These are phyloP conservation scores for Acipenser ruthenus DNA, from an alignment of 2,797 vertebrate genomes.

Conservation along the genomic window DNA sequence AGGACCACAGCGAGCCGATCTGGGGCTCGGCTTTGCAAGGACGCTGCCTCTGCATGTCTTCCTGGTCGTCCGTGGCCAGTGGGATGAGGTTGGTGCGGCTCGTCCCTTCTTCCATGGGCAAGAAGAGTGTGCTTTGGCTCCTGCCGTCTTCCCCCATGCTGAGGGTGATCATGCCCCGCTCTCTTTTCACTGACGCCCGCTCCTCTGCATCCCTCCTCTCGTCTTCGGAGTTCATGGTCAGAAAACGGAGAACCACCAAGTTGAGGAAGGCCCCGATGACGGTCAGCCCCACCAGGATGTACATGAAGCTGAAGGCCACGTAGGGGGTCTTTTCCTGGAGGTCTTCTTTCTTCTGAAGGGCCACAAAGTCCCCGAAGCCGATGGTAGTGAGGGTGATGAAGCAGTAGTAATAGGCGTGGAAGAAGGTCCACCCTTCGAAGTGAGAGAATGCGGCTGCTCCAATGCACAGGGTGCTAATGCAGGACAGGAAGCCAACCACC, in stretches of 20 bases:
- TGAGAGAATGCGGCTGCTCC: slow-evolving; percentile 85
- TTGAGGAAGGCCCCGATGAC: slow-evolving; percentile 95
- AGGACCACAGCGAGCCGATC: slow-evolving; percentile 73
- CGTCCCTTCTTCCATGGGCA: slow-evolving; percentile 71
- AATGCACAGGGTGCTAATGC: slow-evolving; percentile 81
- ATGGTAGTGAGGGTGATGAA: slow-evolving; percentile 97
- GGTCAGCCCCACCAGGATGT: slow-evolving; percentile 87
- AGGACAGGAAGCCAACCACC: slow-evolving; percentile 84
- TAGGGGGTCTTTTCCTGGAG: slow-evolving; percentile 89
- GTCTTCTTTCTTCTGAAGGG: slow-evolving; percentile 87
- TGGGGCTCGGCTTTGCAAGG: slow-evolving; percentile 42
- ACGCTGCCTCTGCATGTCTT: slow-evolving; percentile 48
- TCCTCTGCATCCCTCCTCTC: slow-evolving; percentile 73
- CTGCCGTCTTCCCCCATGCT: slow-evolving; percentile 39
- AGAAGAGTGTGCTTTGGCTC: slow-evolving; percentile 66
- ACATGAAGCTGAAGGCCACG: slow-evolving; percentile 93
- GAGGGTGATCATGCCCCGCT: slow-evolving; percentile 43
- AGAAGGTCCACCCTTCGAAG: slow-evolving; percentile 94
- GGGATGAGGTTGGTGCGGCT: slow-evolving; percentile 80
- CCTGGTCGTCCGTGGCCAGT: slow-evolving; percentile 52
- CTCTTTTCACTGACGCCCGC: slow-evolving; percentile 66
- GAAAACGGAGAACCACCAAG: slow-evolving; percentile 87
- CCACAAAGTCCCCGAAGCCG: slow-evolving; percentile 94
- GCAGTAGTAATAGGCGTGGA: slow-evolving; percentile 95
- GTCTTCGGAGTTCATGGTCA: slow-evolving; percentile 83